Base-by-base conservation (phyloP, 2,888 invertebrate genomes). In the Cephus runcator region DNA sequence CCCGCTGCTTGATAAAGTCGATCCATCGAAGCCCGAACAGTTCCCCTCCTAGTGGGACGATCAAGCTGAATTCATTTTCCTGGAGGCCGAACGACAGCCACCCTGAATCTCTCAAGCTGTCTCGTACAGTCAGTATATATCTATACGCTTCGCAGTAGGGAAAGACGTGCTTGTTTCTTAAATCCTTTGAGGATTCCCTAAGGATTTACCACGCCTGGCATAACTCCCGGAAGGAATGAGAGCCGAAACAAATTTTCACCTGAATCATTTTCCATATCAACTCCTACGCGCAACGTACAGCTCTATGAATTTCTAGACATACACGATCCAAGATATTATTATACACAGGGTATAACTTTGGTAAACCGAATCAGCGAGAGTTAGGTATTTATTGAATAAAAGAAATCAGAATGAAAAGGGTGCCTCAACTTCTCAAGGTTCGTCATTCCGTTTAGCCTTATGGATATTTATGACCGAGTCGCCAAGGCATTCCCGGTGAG, bases 1-100 rank as follows among this genome's bases (percentile, higher is more conserved):
- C 40, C 31, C 12, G 68, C 36, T 80, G 79, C 82, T 80, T 81
- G 86, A 86, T 86, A 85, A 87, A 87, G 85, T 87, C 85, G 86
- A 88, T 88, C 84, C 85, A 79, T 86, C 84, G 88, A 89, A 88
- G 87, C 87, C 88, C 84, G 84, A 84, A 87, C 83, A 84, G 81
- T 85, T 84, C 84, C 82, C 84, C 82, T 79, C 74, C 77, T 15
- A 56, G 56, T 2, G 56, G 56, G 68, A 73, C 77, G 77, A 77
- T 74, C 31, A 68, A 56, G 56, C 56, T 56, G 56, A 56, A 56
- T 56, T 56, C 56, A 56, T 56, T 56, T 56, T 56, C 56, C 56
- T 56, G 23, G 23, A 56, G 23, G 56, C 56, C 56, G 56, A 56
- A 56, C 56, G 56, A 56, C 56, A 56, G 56, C 56, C 56, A 56